phyloP scores from a whole-genome alignment of 2,797 vertebrate species.

The Helicolenus hilgendorfi region DNA sequence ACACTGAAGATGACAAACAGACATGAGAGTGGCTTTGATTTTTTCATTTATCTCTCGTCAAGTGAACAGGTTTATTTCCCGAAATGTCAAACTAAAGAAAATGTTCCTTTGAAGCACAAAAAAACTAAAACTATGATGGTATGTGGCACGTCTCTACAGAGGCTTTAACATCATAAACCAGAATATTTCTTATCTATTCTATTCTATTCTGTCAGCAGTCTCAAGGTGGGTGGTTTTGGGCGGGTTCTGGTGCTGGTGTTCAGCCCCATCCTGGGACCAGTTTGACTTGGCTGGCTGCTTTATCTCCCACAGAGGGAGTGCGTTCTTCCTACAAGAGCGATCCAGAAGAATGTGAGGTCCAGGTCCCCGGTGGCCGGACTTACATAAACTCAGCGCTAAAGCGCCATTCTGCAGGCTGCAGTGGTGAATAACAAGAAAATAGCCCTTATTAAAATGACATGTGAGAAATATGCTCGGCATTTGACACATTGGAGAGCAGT shows the following conservation, averaged over 20 bases:
- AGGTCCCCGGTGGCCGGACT: constrained; percentile 41
- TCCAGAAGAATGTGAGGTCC: constrained; percentile 65
- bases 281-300: constrained; percentile 67
- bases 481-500: constrained; percentile 20
- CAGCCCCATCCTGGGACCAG: constrained; percentile 48
- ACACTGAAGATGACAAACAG: background rate
- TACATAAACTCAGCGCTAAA: constrained; percentile 47
- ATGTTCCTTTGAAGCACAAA: background rate
- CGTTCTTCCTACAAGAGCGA: constrained; percentile 51
- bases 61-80: too few relatives aligned
- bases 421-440: constrained; percentile 46
- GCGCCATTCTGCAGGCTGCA: constrained; percentile 4
- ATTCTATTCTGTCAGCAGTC: constrained; percentile 37
- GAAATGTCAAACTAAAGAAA: background rate
- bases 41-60: too few relatives aligned
- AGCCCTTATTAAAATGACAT: constrained; percentile 22
- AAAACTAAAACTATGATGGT: background rate
- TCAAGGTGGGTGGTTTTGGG: constrained; percentile 65
- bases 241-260: constrained; percentile 51
- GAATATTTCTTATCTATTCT: background rate
- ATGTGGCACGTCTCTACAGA: background rate
- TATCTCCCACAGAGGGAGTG: constrained; percentile 56
- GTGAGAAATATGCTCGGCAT: constrained; percentile 50
- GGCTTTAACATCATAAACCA: background rate
- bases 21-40: too few relatives aligned